A percentile compares a stretch with the other conserved stretches of the same genome.
Evolutionary conservation across 2,888 invertebrate species (phyloP).

Genomic region (Noctuana brunneofusca): DNA sequence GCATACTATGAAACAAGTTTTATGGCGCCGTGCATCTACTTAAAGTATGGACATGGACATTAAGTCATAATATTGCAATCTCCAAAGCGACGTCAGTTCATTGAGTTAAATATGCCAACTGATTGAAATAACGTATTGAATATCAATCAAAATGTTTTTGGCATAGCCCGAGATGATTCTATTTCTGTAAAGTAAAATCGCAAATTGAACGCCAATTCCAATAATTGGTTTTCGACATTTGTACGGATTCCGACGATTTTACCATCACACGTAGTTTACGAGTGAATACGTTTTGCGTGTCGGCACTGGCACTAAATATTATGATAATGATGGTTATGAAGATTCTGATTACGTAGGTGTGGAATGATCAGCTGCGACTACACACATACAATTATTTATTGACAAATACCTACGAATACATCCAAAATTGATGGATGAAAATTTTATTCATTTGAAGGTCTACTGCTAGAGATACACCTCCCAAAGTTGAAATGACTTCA

Average conservation of each 20-base stretch:
- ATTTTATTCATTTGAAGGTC: too few species aligned
- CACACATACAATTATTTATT: too few species aligned
- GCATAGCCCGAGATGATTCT: not conserved
- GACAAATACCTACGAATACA: too few species aligned
- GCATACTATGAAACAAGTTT: not conserved
- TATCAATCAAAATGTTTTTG: constrained; percentile 4
- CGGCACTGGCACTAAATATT: not conserved
- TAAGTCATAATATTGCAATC: too few species aligned
- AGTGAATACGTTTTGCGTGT: constrained; percentile 4
- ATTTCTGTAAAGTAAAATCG: not conserved
- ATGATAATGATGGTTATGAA: not conserved
- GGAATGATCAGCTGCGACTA: too few species aligned
- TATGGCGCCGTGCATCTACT: not conserved
- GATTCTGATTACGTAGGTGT: not conserved
- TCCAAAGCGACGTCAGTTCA: too few species aligned
- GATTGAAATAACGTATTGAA: not conserved
- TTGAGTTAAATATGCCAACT: too few species aligned
- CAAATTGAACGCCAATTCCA: not conserved
- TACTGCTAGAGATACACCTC: too few species aligned
- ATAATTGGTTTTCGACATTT: constrained; percentile 12
- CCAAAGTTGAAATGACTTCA: too few species aligned
- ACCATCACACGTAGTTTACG: not conserved
- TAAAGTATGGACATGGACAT: too few species aligned
- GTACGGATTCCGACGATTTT: constrained; percentile 5
- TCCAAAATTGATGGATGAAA: too few species aligned